Conservation (phyloP, 2,797 vertebrate genomes). For the Molossus molossus region DNA sequence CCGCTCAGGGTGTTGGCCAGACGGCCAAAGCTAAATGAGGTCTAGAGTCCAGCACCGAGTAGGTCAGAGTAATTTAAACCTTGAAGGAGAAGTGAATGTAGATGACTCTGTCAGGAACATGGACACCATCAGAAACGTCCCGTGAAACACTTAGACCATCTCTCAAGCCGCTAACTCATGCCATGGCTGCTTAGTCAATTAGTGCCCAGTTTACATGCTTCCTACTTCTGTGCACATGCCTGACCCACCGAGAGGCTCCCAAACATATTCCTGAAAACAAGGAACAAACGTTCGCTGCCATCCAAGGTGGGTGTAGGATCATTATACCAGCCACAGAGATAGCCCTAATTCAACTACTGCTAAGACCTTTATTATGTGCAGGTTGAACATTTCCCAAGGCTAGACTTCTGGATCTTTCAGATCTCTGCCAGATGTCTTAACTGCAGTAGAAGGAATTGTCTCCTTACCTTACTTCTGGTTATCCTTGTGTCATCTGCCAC, state of each 20-base stretch:
- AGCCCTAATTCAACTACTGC: neutral
- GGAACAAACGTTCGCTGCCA: neutral
- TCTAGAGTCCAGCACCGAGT: neutral
- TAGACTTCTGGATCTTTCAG: neutral
- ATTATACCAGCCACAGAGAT: neutral
- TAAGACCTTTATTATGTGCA: neutral
- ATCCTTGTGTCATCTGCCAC: neutral
- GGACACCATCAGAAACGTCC: neutral
- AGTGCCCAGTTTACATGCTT: neutral
- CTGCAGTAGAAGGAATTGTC: neutral
- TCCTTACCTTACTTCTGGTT: neutral
- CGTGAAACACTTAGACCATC: neutral
- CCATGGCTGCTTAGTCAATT: neutral
- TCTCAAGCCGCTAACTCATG: neutral
- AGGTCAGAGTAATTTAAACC: neutral
- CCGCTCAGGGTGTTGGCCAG: neutral
- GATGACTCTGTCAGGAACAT: neutral
- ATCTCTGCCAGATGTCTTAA: neutral
- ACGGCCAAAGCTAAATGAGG: neutral
- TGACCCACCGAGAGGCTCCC: neutral
- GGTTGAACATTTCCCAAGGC: neutral
- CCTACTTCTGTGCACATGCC: neutral
- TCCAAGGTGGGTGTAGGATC: fast-evolving
- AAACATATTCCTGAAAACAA: neutral
- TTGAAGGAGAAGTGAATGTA: conserved; percentile 19